Base-by-base conservation (phyloP, 2,113 vertebrate genomes). In the Nycticorax nycticorax region DNA sequence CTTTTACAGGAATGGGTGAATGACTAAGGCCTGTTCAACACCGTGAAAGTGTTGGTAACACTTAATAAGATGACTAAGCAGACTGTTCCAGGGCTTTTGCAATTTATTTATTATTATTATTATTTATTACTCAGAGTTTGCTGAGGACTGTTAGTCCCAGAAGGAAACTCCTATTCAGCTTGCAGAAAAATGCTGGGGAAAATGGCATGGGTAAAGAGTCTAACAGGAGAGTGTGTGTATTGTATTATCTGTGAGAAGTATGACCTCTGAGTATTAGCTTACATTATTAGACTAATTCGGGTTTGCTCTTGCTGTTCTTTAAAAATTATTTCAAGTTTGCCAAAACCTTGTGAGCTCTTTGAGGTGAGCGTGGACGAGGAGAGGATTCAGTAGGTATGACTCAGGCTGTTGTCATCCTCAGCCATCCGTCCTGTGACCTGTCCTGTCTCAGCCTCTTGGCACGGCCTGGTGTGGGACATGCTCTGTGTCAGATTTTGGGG, bases 21-120 rank as follows among this genome's bases (percentile, higher is more conserved):
- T 91, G 86, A 92, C 92, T 95, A 69, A 95, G 89, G 89, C 45
- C 63, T 43, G 26, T 89, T 93, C 66, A 91, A 32, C 45, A 41
- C 92, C 95, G 69, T 93, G 85, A 89, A 97, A 97, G 96, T 95
- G 89, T 80, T 95, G 90, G 83, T 92, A 85, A 88, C 92, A 74
- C 84, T 96, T 95, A 81, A 94, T 93, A 96, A 91, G 91, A 93
- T 97, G 95, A 97, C 94, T 97, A 95, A 95, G 82, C 85, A 96
- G 69, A 73, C 81, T 88, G 77, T 84, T 97, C 21, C 50, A 39
- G 73, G 71, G 69, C 69, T 85, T 89, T 88, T 75, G 71, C 67
- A 73, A 84, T 87, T 72, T 93, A 89, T 95, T 95, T 96, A 63
- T 93, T 94, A 72, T 92, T 91, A 59, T 92, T 92, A 59, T 92